A percentile compares a stretch with the other conserved stretches of the same genome.
Conservation (phyloP, 1,140 invertebrate genomes). For the Radopholus similis region DNA sequence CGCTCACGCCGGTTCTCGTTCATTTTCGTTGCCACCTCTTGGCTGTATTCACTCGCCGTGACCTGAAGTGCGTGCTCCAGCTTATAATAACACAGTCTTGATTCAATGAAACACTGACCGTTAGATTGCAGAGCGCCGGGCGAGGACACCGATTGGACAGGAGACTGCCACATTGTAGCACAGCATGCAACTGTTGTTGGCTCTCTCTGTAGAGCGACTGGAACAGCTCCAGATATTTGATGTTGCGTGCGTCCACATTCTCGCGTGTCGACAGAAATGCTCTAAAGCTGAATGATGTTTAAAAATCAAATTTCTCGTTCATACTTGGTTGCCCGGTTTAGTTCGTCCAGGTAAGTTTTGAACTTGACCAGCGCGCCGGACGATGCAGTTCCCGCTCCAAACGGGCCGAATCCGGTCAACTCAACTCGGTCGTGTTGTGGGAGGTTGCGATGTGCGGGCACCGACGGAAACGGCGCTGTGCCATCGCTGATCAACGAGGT, state of each 20-base stretch:
- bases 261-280: conserved; percentile 33
- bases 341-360: conserved; percentile 24
- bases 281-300: conserved; percentile 20
- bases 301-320: background rate
- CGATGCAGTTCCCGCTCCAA: conserved; percentile 12
- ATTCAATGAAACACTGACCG: conserved; percentile 7
- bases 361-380: conserved; percentile 13
- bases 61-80: conserved; percentile 28
- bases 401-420: too few species aligned
- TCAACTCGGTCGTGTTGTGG: conserved; percentile 8
- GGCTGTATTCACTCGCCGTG: conserved; percentile 18
- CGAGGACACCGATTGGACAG: conserved; percentile 19
- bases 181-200: conserved; percentile 17
- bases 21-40: conserved; percentile 28
- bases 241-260: conserved; percentile 22
- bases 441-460: conserved; percentile 30
- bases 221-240: conserved; percentile 28
- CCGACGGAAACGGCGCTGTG: conserved; percentile 2
- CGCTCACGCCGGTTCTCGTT: conserved; percentile 40
- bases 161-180: conserved; percentile 29
- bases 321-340: conserved; percentile 27
- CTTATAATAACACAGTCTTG: background rate
- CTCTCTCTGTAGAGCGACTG: conserved; percentile 13
- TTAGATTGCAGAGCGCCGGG: conserved; percentile 5
- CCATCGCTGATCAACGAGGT: background rate